Evolutionary conservation across 2,797 vertebrate species (phyloP), one percentile per base, ranked within the genome.

Genomic region (Scarus forsteni): DNA sequence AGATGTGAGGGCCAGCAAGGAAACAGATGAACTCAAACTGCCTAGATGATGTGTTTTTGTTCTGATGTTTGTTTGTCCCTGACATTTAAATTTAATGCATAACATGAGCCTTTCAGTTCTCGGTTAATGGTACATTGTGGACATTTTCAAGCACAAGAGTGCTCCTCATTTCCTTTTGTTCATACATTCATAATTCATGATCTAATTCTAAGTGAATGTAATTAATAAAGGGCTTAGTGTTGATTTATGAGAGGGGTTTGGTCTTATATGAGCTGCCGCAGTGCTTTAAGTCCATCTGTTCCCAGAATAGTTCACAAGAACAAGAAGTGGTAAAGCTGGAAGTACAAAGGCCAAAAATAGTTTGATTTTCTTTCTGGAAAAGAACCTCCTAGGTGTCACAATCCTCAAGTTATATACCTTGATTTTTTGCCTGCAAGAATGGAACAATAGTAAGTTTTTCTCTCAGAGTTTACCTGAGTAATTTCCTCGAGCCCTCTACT

Each of bases 11-110:
- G 74, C 63, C 62, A 66, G 68, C 61, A 19, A 81, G 52, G 60
- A 86, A 89, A 85, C 70, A 79, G 59, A 82, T 76, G 56, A 81
- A 75, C 52, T 53, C 43, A 60, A 73, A 52, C 69, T 66, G 55
- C 61, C 60, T 39, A 49, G 55, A 70, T 51, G 57, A 48, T 50
- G 46, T 55, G 50, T 58, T 50, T 52, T 70, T 70, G 27, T 60
- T 65, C 19, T 60, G 27, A 27, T 27, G 27, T 27, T 27, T 27
- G 27, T 27, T 27, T 27, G 27, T 65, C 50, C 50, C 57, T 19
- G n/a, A 56, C 18, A 55, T 63, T 15, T 16, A 51, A 57, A 54
- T 19, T 10, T 18, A 58, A 42, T 53, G 16, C 27, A 50, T 59
- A 6, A 43, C 49, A 66, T 60, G 0, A 69, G 52, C 51, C 16